Evolutionary conservation across 2,797 vertebrate species (phyloP).

Genomic region (Ctenopoma kingsleyae): DNA sequence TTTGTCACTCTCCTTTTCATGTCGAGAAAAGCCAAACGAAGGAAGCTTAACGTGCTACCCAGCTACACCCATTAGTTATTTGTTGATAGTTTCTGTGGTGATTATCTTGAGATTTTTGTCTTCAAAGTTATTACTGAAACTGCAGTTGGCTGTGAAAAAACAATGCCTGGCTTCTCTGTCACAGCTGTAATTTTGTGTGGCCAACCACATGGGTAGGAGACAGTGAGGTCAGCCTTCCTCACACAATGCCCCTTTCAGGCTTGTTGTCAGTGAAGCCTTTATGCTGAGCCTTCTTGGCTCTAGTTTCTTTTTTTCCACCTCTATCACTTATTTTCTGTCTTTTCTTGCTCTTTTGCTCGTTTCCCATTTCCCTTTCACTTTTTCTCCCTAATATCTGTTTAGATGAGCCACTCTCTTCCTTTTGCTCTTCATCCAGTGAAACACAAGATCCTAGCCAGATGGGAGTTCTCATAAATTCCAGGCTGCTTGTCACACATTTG

Average conservation of each 20-base stretch:
- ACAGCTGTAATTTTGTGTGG: slow-evolving; percentile 64
- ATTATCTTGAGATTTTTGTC: slow-evolving; percentile 46
- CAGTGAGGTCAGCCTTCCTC: slow-evolving; percentile 76
- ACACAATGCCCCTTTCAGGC: slow-evolving; percentile 80
- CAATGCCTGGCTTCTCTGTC: slow-evolving; percentile 62
- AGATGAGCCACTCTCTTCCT: slow-evolving; percentile 33
- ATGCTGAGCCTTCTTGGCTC: slow-evolving; percentile 64
- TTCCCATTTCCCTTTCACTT: slow-evolving; percentile 18
- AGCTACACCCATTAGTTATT: slow-evolving; percentile 18
- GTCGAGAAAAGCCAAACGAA: slow-evolving; percentile 7
- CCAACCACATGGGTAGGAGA: slow-evolving; percentile 72
- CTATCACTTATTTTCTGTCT: slow-evolving; percentile 25
- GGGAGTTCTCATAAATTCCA: slow-evolving; percentile 64
- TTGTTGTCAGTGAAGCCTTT: slow-evolving; percentile 78
- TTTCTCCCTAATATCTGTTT: slow-evolving; percentile 24
- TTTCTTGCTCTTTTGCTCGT: not conserved
- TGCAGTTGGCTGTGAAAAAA: slow-evolving; percentile 55
- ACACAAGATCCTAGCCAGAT: slow-evolving; percentile 59
- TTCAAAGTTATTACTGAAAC: slow-evolving; percentile 40
- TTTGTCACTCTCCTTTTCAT: slow-evolving; percentile 38
- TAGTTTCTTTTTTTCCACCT: slow-evolving; percentile 55
- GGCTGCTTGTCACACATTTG: slow-evolving; percentile 60
- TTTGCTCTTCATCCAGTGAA: slow-evolving; percentile 47
- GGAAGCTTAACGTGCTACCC: not conserved
- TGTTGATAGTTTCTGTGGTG: slow-evolving; percentile 33